These are phyloP conservation scores for Porites evermanni DNA, from an alignment of 92 coral and sea anemone species.

Conservation along the genomic window DNA sequence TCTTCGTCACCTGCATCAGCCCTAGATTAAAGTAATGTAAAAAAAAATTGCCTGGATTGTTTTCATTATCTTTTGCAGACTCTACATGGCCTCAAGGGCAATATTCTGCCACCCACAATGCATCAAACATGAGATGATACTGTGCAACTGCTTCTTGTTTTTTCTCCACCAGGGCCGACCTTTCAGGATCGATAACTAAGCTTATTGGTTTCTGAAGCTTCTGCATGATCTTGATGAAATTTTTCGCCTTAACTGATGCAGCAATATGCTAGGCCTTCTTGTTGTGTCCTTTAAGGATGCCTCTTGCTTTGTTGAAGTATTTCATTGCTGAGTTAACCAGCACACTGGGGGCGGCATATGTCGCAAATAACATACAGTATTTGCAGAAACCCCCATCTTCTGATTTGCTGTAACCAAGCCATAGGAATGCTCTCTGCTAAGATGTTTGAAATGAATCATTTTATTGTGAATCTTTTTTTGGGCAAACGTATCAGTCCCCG, in stretches of 20 bases:
- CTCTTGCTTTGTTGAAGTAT: constrained; percentile 32
- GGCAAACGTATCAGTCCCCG: constrained; percentile 10
- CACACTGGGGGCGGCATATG: constrained; percentile 20
- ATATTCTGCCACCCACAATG: too few relatives aligned
- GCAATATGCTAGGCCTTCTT: constrained; percentile 39
- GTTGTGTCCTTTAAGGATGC: constrained; percentile 40
- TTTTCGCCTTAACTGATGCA: constrained; percentile 36
- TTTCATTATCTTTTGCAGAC: background rate
- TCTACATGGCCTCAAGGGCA: too few relatives aligned
- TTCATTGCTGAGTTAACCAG: constrained; percentile 24
- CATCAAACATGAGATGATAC: too few relatives aligned
- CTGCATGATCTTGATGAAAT: constrained; percentile 17
- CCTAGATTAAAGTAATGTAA: background rate
- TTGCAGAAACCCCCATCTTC: constrained; percentile 49
- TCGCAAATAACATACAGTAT: constrained; percentile 31
- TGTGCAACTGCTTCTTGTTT: background rate
- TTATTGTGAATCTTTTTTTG: constrained; percentile 20
- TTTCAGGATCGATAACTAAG: constrained; percentile 24
- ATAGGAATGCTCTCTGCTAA: constrained; percentile 16
- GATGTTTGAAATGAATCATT: constrained; percentile 23
- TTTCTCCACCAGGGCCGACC: constrained; percentile 1
- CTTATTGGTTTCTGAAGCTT: constrained; percentile 9
- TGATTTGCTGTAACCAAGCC: constrained; percentile 46
- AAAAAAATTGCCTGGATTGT: constrained; percentile 24
- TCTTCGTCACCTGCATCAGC: too few relatives aligned